phyloP scores from a whole-genome alignment of 2,888 invertebrate genomes.

The Pammene aurita region DNA sequence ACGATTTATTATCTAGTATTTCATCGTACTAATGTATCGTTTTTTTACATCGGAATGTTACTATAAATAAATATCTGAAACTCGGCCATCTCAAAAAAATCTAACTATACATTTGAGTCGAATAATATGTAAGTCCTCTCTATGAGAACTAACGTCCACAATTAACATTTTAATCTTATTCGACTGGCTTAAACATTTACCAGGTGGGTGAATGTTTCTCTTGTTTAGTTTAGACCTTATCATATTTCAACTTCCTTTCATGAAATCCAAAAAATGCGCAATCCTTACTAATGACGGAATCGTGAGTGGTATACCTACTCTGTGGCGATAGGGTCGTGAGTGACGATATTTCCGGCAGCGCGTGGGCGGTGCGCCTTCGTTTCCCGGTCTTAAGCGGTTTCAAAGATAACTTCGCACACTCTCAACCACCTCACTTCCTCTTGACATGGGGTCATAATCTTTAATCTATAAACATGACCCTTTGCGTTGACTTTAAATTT shows the following conservation, averaged over 20 bases:
- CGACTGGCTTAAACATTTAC: conserved; percentile 12
- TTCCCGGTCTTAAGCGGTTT: conserved; percentile 60
- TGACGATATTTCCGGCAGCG: conserved; percentile 70
- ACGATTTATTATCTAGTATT: too few relatives aligned
- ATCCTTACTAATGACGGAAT: conserved; percentile 76
- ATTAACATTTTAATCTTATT: conserved; percentile 1
- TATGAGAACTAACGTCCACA: too few relatives aligned
- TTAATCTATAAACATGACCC: conserved; percentile 47
- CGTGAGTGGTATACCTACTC: conserved; percentile 70
- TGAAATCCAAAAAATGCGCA: conserved; percentile 69
- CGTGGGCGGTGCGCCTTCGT: conserved; percentile 69
- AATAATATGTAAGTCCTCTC: too few relatives aligned
- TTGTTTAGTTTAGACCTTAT: conserved; percentile 59
- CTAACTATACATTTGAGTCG: too few relatives aligned
- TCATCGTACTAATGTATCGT: too few relatives aligned
- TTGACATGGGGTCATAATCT: conserved; percentile 59
- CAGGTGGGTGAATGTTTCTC: conserved; percentile 55
- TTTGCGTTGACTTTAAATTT: neutral
- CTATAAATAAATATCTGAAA: too few relatives aligned
- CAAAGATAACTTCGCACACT: conserved; percentile 69
- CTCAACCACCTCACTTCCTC: conserved; percentile 67
- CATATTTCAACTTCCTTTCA: conserved; percentile 66
- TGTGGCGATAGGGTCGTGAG: conserved; percentile 67
- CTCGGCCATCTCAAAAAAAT: too few relatives aligned
- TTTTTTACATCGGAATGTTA: too few relatives aligned